These are phyloP conservation scores for Athalia rosae DNA, from an alignment of 2,888 invertebrate genomes.

Conservation along the genomic window DNA sequence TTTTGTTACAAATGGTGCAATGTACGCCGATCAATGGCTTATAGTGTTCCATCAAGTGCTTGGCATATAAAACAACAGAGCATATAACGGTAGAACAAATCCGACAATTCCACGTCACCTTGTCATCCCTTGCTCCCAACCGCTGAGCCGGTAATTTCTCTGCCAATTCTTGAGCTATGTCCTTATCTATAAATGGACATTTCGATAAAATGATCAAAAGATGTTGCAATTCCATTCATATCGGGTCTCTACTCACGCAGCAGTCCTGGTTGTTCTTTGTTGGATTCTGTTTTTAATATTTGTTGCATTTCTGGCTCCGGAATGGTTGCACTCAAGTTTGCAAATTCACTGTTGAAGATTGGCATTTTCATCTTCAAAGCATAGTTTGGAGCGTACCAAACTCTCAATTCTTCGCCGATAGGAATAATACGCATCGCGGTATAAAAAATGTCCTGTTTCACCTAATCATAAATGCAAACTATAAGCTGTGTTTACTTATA, in stretches of 20 bases:
- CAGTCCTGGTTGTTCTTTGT: constrained; percentile 40
- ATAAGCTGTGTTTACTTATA: background rate
- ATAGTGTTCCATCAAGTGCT: constrained; percentile 73
- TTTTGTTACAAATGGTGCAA: constrained; percentile 60
- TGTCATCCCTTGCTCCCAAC: constrained; percentile 61
- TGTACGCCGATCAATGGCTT: constrained; percentile 55
- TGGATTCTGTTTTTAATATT: constrained; percentile 38
- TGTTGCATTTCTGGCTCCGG: constrained; percentile 38
- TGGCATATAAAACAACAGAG: constrained; percentile 71
- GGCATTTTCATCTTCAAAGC: constrained; percentile 74
- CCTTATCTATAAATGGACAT: constrained; percentile 48
- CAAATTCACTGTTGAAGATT: constrained; percentile 51
- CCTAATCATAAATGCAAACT: constrained; percentile 64
- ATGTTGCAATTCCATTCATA: background rate
- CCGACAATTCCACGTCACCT: constrained; percentile 73
- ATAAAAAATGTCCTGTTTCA: constrained; percentile 73
- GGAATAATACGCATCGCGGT: constrained; percentile 72
- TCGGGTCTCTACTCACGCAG: constrained; percentile 27
- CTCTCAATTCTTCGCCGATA: constrained; percentile 74
- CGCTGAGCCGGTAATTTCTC: constrained; percentile 60
- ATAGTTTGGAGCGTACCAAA: constrained; percentile 79
- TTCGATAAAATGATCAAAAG: background rate
- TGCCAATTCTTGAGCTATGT: constrained; percentile 57
- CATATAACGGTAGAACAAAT: constrained; percentile 71
- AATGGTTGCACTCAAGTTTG: constrained; percentile 44